A percentile compares a stretch with the other conserved stretches of the same genome.
These are phyloP conservation scores for Synergus umbraculus DNA, from an alignment of 2,888 invertebrate species.

Conservation along the genomic window DNA sequence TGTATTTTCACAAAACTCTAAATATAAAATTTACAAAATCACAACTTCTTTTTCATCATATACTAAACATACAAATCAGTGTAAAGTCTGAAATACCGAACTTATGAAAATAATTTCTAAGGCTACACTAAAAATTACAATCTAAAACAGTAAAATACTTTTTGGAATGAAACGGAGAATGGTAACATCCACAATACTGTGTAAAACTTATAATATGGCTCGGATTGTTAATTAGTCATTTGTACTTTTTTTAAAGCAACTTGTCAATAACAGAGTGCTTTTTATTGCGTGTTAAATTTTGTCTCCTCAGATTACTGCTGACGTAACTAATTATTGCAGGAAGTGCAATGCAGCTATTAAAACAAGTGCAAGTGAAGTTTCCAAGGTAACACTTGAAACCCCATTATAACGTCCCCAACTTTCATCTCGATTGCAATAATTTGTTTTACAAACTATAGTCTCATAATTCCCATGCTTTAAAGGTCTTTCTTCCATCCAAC, in stretches of 20 bases:
- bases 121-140: not conserved
- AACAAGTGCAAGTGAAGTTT: constrained; percentile 26
- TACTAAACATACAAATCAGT: not conserved
- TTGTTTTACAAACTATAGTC: not conserved
- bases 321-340: not conserved
- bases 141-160: not conserved
- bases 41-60: not conserved
- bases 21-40: not conserved
- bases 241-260: constrained; percentile 15
- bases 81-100: not conserved
- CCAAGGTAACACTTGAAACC: constrained; percentile 10
- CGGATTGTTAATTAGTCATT: not conserved
- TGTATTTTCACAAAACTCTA: not conserved
- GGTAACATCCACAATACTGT: not conserved
- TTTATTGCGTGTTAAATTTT: constrained; percentile 5
- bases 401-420: constrained; percentile 33
- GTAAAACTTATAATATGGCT: not conserved
- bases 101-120: not conserved
- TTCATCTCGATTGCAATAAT: constrained; percentile 25
- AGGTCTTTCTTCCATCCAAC: not conserved
- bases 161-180: not conserved
- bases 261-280: not conserved
- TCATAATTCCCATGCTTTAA: not conserved
- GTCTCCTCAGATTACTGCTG: not conserved
- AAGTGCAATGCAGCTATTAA: constrained; percentile 10